Conservation (phyloP, 2,888 invertebrate species). For the Orthonevra nobilis region DNA sequence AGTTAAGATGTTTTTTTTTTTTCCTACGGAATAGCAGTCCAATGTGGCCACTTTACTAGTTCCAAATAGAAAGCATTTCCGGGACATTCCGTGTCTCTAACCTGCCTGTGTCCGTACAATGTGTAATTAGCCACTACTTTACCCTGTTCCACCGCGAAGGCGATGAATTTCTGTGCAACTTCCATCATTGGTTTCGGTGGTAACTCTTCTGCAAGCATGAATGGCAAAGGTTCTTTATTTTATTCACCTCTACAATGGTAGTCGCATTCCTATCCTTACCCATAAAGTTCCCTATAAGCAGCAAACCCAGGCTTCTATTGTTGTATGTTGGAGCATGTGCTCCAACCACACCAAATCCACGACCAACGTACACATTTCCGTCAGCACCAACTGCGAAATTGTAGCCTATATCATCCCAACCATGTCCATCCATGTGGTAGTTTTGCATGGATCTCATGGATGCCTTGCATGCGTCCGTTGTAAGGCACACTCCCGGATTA, state of each 20-base stretch:
- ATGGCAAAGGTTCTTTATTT: conserved; percentile 21
- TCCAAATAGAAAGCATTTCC: conserved; percentile 82
- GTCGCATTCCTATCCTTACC: conserved; percentile 40
- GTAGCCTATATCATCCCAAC: conserved; percentile 85
- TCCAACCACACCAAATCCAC: conserved; percentile 84
- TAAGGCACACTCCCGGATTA: conserved; percentile 82
- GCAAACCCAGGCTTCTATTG: conserved; percentile 83
- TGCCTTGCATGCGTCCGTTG: conserved; percentile 80
- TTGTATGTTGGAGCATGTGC: conserved; percentile 86
- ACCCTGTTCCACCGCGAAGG: conserved; percentile 82
- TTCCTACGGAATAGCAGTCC: no score
- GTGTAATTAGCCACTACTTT: conserved; percentile 82
- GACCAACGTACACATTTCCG: conserved; percentile 83
- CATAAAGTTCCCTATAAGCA: conserved; percentile 82
- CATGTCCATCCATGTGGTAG: conserved; percentile 81
- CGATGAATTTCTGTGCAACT: conserved; percentile 82
- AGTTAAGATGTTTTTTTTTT: no score
- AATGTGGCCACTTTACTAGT: conserved; percentile 83
- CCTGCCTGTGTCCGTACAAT: conserved; percentile 84
- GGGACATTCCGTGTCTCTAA: conserved; percentile 84
- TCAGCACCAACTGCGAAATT: conserved; percentile 86
- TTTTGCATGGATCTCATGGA: conserved; percentile 84
- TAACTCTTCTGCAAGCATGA: conserved; percentile 80
- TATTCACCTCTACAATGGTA: conserved; percentile 8
- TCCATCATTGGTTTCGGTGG: conserved; percentile 83